A percentile compares a stretch with the other conserved stretches of the same genome.
phyloP scores from a whole-genome alignment of 2,113 vertebrate species.

The Empidonax alnorum region DNA sequence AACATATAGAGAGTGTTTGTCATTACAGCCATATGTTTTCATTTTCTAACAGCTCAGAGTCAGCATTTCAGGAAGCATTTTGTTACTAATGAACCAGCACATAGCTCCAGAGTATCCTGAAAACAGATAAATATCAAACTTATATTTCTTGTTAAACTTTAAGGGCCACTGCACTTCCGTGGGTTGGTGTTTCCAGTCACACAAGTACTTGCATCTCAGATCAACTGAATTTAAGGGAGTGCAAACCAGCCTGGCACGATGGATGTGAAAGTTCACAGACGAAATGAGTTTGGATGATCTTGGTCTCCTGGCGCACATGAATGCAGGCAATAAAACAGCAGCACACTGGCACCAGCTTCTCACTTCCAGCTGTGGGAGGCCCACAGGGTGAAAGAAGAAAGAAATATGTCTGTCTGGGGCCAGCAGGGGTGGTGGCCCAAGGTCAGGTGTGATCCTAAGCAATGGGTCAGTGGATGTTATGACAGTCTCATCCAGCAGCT shows the following conservation, averaged over 20 bases:
- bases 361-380: background rate
- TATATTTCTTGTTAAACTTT: background rate
- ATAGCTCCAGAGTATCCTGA: background rate
- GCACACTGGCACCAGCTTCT: background rate
- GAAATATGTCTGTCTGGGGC: background rate
- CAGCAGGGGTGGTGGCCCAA: background rate
- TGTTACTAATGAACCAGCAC: background rate
- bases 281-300: background rate
- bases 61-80: background rate
- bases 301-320: background rate
- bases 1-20: background rate
- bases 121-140: background rate
- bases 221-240: background rate
- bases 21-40: background rate
- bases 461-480: background rate
- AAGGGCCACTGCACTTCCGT: background rate
- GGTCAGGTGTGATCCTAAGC: background rate
- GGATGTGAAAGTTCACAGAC: background rate
- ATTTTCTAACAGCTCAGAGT: background rate
- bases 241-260: background rate
- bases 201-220: background rate
- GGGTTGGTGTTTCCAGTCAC: background rate
- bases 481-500: background rate
- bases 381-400: background rate
- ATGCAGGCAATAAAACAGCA: background rate